These are phyloP conservation scores for Pelusios castaneus DNA, from an alignment of 2,113 vertebrate genomes.

Conservation along the genomic window DNA sequence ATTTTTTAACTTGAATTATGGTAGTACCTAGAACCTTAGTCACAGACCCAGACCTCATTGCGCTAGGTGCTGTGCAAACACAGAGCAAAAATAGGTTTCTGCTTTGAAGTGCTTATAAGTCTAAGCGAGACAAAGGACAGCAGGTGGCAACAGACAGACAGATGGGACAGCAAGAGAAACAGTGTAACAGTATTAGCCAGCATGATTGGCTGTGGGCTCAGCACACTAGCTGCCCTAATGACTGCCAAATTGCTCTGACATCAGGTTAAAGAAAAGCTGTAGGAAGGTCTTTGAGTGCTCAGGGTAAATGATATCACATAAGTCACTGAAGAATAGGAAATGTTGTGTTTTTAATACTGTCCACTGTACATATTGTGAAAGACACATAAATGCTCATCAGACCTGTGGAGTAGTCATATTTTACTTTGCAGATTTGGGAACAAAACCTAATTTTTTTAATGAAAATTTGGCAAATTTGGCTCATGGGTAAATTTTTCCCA, in stretches of 20 bases:
- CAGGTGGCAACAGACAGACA: not conserved
- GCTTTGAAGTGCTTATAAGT: not conserved
- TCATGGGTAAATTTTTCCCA: not conserved
- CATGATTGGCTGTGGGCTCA: not conserved
- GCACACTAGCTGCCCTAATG: not conserved
- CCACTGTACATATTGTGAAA: not conserved
- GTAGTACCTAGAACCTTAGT: not conserved
- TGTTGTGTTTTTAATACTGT: not conserved
- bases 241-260: not conserved
- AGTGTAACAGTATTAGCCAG: not conserved
- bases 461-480: not conserved
- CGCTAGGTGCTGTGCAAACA: not conserved
- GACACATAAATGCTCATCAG: not conserved
- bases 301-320: not conserved
- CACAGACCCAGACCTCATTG: not conserved
- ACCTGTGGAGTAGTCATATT: not conserved
- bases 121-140: not conserved
- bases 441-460: not conserved
- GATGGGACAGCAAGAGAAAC: not conserved
- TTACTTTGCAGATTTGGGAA: not conserved
- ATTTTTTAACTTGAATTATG: not conserved
- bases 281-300: not conserved
- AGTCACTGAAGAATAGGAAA: not conserved
- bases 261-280: not conserved
- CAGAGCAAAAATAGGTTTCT: not conserved